Conservation (phyloP, 2,113 vertebrate species). For the Oceanodroma tethys region DNA sequence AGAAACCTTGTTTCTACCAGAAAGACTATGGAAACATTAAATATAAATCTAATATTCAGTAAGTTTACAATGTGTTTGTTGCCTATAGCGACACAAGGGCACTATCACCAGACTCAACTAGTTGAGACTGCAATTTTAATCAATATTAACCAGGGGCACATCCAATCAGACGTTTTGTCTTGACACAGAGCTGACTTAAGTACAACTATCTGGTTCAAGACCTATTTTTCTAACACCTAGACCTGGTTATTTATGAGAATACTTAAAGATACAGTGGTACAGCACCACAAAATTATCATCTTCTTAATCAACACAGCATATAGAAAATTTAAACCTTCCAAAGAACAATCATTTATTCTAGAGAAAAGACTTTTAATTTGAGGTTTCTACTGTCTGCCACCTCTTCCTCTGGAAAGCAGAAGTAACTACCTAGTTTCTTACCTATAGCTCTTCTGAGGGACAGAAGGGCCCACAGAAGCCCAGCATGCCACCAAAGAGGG, state of each 20-base stretch:
- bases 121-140: neutral
- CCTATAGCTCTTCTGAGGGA: neutral
- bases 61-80: neutral
- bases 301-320: neutral
- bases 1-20: neutral
- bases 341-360: neutral
- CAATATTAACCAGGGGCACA: neutral
- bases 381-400: neutral
- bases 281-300: neutral
- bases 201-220: neutral
- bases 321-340: neutral
- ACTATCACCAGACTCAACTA: neutral
- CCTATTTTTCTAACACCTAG: neutral
- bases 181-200: neutral
- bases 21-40: neutral
- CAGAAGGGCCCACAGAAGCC: neutral
- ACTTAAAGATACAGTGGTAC: neutral
- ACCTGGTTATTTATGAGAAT: neutral
- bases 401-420: neutral
- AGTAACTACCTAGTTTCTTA: neutral
- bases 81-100: slow-evolving; percentile 14
- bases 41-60: neutral
- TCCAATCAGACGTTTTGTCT: neutral
- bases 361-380: neutral
- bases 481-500: neutral